Evolutionary conservation across 1,140 invertebrate genomes (phyloP).

Genomic region (Trichomalopsis sarcophagae): DNA sequence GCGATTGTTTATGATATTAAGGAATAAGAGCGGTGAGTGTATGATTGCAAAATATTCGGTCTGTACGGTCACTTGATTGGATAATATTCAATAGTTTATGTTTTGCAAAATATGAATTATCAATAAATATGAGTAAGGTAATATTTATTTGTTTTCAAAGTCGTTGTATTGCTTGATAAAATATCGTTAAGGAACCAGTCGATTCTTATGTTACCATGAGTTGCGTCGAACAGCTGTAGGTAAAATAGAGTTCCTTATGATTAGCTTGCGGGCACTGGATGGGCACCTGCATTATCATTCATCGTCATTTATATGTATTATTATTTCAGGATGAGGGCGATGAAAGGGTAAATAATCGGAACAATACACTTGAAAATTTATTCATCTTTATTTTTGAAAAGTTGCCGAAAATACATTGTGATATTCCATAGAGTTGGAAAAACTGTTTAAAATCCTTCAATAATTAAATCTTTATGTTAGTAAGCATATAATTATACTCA

Average conservation of each 20-base stretch:
- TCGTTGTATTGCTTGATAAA: not conserved
- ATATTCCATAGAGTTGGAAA: conserved; percentile 57
- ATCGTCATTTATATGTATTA: too few species aligned
- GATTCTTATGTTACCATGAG: too few species aligned
- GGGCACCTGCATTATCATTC: not conserved
- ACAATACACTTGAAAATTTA: conserved; percentile 35
- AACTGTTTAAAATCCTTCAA: conserved; percentile 49
- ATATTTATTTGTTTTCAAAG: not conserved
- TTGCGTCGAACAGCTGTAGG: not conserved
- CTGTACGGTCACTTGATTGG: too few species aligned
- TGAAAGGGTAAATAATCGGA: not conserved
- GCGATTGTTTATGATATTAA: not conserved
- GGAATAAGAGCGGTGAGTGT: not conserved
- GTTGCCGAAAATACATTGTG: conserved; percentile 59
- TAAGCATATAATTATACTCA: conserved; percentile 55
- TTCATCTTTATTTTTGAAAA: conserved; percentile 57
- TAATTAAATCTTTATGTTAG: conserved; percentile 57
- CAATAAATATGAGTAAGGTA: too few species aligned
- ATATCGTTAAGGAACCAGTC: not conserved
- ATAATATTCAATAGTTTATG: not conserved
- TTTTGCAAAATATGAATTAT: not conserved
- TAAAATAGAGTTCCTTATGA: not conserved
- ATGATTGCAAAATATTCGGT: too few species aligned
- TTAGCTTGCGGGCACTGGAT: not conserved
- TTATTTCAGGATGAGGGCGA: not conserved